Evolutionary conservation across 2,888 invertebrate genomes (phyloP).

Genomic region (Disparrhopalites patrizii): DNA sequence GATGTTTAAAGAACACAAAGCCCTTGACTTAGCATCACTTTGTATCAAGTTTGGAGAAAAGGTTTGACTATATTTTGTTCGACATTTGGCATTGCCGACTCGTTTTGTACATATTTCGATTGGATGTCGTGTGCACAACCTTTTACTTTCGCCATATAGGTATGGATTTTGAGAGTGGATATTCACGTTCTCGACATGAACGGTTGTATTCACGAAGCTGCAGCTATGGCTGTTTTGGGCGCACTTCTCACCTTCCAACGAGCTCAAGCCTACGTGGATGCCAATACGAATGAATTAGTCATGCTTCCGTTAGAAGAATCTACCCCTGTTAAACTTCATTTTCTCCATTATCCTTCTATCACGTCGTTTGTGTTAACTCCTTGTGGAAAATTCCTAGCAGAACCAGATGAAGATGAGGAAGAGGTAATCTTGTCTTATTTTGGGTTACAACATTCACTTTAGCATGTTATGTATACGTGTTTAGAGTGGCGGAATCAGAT

Average conservation of each 20-base stretch:
- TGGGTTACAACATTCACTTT: background rate
- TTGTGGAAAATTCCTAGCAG: conserved; percentile 33
- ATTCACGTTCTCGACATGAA: conserved; percentile 46
- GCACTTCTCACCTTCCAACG: conserved; percentile 42
- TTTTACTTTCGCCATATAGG: too few relatives aligned
- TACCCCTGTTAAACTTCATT: conserved; percentile 39
- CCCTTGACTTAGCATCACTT: conserved; percentile 44
- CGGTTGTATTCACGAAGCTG: conserved; percentile 45
- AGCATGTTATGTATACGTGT: too few relatives aligned
- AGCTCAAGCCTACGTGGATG: conserved; percentile 42
- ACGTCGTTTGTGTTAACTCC: conserved; percentile 42
- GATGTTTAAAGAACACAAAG: conserved; percentile 45
- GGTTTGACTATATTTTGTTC: conserved; percentile 34
- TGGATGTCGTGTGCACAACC: background rate
- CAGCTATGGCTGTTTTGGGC: conserved; percentile 41
- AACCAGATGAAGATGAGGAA: conserved; percentile 42
- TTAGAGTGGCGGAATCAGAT: too few relatives aligned
- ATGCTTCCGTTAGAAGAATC: conserved; percentile 38
- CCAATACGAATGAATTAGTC: conserved; percentile 38
- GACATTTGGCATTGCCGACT: too few relatives aligned
- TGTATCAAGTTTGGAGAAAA: conserved; percentile 48
- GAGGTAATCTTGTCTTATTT: conserved; percentile 27
- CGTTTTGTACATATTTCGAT: background rate
- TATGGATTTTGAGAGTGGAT: conserved; percentile 45
- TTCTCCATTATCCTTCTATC: conserved; percentile 40